A percentile compares a stretch with the other conserved stretches of the same genome.
Evolutionary conservation across 2,797 vertebrate species (phyloP).

Genomic region (Dryobates pubescens): DNA sequence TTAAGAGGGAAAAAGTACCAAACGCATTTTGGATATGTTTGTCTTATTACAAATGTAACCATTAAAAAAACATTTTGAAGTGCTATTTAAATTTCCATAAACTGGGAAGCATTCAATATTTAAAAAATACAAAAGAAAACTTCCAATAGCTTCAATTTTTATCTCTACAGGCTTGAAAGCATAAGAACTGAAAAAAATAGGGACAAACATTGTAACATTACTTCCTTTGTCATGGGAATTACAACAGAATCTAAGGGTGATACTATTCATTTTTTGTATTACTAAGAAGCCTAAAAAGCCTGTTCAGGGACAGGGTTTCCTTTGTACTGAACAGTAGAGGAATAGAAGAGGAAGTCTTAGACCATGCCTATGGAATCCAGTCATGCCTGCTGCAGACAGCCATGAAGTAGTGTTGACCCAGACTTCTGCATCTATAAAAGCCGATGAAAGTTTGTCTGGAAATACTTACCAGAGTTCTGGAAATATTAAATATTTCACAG

Average conservation of each 20-base stretch:
- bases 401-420: constrained; percentile 34
- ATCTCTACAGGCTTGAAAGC: background rate
- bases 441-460: constrained; percentile 28
- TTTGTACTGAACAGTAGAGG: constrained; percentile 1
- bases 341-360: background rate
- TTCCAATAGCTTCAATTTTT: background rate
- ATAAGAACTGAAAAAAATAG: background rate
- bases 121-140: background rate
- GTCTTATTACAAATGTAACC: background rate
- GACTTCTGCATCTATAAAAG: constrained; percentile 59
- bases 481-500: constrained; percentile 39
- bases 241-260: background rate
- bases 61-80: background rate
- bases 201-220: background rate
- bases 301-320: background rate
- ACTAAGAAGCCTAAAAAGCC: background rate
- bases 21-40: background rate
- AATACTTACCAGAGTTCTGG: constrained; percentile 24
- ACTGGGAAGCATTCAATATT: background rate
- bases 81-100: background rate
- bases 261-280: constrained; percentile 23
- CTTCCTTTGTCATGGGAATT: background rate
- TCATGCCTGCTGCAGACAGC: background rate
- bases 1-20: background rate
- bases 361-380: background rate